Conservation (phyloP, 2,797 vertebrate genomes). For the Malacoraja senta region DNA sequence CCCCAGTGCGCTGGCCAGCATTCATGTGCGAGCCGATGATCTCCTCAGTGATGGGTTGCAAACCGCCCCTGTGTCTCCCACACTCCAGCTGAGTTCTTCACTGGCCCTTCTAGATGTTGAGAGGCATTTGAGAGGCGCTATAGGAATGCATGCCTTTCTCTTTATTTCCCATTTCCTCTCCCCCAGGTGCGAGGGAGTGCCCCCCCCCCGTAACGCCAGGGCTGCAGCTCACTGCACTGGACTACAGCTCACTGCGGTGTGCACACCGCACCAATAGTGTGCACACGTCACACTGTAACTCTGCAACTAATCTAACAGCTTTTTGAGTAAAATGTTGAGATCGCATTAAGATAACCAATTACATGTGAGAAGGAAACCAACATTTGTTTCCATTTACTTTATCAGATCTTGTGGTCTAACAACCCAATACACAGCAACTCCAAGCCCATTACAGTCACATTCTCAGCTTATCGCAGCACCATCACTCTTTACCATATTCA, state of each 20-base stretch:
- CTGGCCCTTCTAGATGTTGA: too few species aligned
- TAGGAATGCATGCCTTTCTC: too few species aligned
- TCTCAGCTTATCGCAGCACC: constrained; percentile 68
- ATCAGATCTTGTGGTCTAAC: constrained; percentile 78
- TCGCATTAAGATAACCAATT: constrained; percentile 79
- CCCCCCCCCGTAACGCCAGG: too few species aligned
- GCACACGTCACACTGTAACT: constrained; percentile 9
- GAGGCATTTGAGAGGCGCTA: too few species aligned
- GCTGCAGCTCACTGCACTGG: too few species aligned
- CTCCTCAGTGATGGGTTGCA: too few species aligned
- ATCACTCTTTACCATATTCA: constrained; percentile 75
- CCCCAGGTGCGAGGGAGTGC: too few species aligned
- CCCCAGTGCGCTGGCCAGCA: too few species aligned
- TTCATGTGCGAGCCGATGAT: too few species aligned
- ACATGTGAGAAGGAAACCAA: constrained; percentile 85
- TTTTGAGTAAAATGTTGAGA: constrained; percentile 60
- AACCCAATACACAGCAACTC: constrained; percentile 67
- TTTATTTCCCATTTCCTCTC: background rate
- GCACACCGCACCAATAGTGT: background rate
- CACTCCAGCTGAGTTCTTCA: too few species aligned
- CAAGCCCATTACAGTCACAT: constrained; percentile 57
- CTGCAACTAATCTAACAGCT: constrained; percentile 40
- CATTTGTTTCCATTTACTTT: constrained; percentile 75
- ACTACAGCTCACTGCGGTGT: too few species aligned
- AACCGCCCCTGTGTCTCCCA: too few species aligned